These are phyloP conservation scores for Porphyrio hochstetteri DNA, from an alignment of 2,113 vertebrate genomes.

Conservation along the genomic window DNA sequence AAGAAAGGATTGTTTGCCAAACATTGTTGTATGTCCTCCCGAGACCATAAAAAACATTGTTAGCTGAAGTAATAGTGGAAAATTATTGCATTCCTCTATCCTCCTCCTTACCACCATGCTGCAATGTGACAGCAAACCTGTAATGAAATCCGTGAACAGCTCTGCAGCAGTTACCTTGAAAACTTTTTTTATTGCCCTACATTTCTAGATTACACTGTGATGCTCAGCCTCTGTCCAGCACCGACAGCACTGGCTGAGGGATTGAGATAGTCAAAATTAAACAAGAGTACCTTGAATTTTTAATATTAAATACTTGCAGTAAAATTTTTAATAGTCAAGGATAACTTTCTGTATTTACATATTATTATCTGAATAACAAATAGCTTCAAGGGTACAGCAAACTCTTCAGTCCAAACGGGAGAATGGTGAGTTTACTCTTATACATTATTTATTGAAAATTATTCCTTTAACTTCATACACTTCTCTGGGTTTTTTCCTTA, in stretches of 20 bases:
- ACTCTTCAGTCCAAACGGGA: background rate
- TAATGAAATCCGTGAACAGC: slow-evolving; percentile 45
- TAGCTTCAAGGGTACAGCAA: slow-evolving; percentile 29
- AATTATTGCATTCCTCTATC: slow-evolving; percentile 39
- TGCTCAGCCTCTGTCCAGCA: background rate
- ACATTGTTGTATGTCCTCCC: background rate
- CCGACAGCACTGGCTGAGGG: background rate
- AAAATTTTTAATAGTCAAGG: background rate
- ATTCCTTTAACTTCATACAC: slow-evolving; percentile 1
- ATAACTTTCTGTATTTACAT: slow-evolving; percentile 21
- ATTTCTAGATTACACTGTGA: background rate
- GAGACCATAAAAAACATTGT: slow-evolving; percentile 52
- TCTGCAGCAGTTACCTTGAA: slow-evolving; percentile 43
- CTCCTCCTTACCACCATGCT: background rate
- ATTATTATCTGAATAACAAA: slow-evolving; percentile 42
- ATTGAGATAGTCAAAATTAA: background rate
- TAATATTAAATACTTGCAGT: background rate
- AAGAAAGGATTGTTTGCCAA: background rate
- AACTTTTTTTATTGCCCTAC: slow-evolving; percentile 47
- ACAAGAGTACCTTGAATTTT: background rate
- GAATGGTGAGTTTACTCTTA: background rate
- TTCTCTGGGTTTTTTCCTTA: background rate
- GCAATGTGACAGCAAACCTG: background rate
- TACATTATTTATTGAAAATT: slow-evolving; percentile 16
- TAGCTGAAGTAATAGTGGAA: slow-evolving; percentile 36